A percentile compares a stretch with the other conserved stretches of the same genome.
phyloP scores from a whole-genome alignment of 2,888 invertebrate genomes.

The Tinea pellionella region DNA sequence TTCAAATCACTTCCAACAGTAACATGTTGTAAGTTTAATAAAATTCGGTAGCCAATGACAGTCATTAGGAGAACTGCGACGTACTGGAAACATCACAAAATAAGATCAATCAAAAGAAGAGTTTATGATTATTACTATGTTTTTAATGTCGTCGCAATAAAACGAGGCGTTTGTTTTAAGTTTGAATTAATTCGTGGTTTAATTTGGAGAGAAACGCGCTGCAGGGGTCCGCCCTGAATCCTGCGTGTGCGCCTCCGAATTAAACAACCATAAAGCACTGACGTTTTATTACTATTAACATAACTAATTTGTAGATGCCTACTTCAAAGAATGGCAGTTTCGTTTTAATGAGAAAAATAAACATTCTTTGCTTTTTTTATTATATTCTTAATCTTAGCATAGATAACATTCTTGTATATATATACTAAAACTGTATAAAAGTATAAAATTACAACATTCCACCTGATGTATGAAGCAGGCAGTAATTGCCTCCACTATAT shows the following conservation, averaged over 20 bases:
- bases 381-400: no score
- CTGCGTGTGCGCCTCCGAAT: slow-evolving; percentile 25
- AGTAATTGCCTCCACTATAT: no score
- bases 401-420: no score
- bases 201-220: slow-evolving; percentile 33
- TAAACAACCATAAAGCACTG: slow-evolving; percentile 21
- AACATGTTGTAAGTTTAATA: not conserved
- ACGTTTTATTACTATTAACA: not conserved
- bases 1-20: not conserved
- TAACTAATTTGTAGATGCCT: not conserved
- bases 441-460: no score
- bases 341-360: no score
- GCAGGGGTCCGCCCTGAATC: slow-evolving; percentile 43
- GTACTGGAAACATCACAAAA: not conserved
- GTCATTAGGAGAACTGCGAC: slow-evolving; percentile 1
- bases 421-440: no score
- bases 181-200: slow-evolving; percentile 30
- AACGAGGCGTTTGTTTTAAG: slow-evolving; percentile 33
- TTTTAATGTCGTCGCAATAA: slow-evolving; percentile 34
- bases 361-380: no score
- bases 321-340: not conserved
- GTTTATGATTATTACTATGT: slow-evolving; percentile 35
- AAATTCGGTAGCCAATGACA: not conserved
- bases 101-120: slow-evolving; percentile 40
- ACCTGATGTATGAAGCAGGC: no score